phyloP scores from a whole-genome alignment of 2,888 invertebrate species.

The Papilio demoleus region DNA sequence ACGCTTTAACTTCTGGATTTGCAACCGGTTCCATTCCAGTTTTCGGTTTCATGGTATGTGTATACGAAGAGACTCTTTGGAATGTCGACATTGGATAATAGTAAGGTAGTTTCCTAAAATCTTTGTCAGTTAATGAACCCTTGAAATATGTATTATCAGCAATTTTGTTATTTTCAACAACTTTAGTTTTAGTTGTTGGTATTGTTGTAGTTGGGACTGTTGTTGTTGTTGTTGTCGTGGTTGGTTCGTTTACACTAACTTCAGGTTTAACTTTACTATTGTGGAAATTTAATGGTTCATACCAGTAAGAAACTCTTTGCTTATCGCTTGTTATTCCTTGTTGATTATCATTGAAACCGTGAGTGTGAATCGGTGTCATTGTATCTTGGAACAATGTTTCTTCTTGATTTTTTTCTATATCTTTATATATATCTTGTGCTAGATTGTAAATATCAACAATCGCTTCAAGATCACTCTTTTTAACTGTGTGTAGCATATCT shows the following conservation, averaged over 20 bases:
- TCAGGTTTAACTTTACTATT: constrained; percentile 46
- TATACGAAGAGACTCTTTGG: constrained; percentile 53
- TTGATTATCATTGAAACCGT: constrained; percentile 35
- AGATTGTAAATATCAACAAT: constrained; percentile 73
- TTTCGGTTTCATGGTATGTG: constrained; percentile 45
- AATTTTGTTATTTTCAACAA: constrained; percentile 39
- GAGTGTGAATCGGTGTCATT: constrained; percentile 39
- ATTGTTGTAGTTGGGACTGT: constrained; percentile 41
- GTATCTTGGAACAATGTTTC: constrained; percentile 50
- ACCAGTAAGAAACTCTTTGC: constrained; percentile 57
- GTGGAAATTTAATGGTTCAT: constrained; percentile 55
- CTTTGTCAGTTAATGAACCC: constrained; percentile 49
- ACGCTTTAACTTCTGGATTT: constrained; percentile 40
- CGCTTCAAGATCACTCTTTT: constrained; percentile 74
- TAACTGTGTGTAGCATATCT: constrained; percentile 65
- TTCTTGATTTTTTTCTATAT: constrained; percentile 58
- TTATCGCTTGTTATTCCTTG: constrained; percentile 35
- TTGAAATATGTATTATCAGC: constrained; percentile 51
- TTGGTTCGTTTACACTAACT: constrained; percentile 49
- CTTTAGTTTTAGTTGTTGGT: constrained; percentile 27
- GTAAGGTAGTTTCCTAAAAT: constrained; percentile 61
- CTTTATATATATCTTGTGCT: constrained; percentile 74
- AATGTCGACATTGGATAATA: constrained; percentile 61
- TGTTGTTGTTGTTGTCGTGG: constrained; percentile 34
- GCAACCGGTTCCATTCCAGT: constrained; percentile 5